Evolutionary conservation across 1,140 invertebrate genomes (phyloP).

Genomic region (Drosophila virilis): DNA sequence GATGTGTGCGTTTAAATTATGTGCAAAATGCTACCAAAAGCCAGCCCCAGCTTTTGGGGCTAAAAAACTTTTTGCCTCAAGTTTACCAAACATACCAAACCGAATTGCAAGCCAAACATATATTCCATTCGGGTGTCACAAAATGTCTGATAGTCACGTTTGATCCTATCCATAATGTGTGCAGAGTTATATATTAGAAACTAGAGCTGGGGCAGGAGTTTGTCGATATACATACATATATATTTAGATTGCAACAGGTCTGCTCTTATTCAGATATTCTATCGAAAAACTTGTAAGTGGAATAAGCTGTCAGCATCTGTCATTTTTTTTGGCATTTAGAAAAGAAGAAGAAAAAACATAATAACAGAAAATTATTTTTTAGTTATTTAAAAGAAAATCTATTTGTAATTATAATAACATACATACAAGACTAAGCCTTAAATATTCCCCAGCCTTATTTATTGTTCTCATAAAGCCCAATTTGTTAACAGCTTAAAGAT

Average conservation of each 20-base stretch:
- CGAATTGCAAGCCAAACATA: neutral
- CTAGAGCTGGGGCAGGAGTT: neutral
- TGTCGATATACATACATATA: too few relatives aligned
- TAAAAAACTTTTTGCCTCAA: conserved; percentile 55
- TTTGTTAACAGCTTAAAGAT: too few relatives aligned
- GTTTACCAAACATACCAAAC: conserved; percentile 34
- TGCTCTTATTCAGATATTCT: neutral
- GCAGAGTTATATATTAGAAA: neutral
- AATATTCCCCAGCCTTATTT: too few relatives aligned
- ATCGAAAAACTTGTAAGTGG: neutral
- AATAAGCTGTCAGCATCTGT: too few relatives aligned
- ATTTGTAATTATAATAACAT: too few relatives aligned
- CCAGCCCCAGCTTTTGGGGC: conserved; percentile 35
- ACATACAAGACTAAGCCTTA: too few relatives aligned
- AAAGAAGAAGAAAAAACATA: too few relatives aligned
- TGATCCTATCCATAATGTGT: conserved; percentile 26
- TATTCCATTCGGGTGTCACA: conserved; percentile 16
- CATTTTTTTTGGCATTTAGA: too few relatives aligned
- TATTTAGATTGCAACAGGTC: conserved; percentile 5
- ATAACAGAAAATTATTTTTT: too few relatives aligned
- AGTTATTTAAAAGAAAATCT: too few relatives aligned
- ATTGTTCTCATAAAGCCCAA: too few relatives aligned
- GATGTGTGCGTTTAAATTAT: conserved; percentile 79
- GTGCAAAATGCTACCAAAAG: conserved; percentile 71
- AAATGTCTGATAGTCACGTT: conserved; percentile 56